Base-by-base conservation (phyloP, 1,140 invertebrate species). In the Probaryconus sp. region DNA sequence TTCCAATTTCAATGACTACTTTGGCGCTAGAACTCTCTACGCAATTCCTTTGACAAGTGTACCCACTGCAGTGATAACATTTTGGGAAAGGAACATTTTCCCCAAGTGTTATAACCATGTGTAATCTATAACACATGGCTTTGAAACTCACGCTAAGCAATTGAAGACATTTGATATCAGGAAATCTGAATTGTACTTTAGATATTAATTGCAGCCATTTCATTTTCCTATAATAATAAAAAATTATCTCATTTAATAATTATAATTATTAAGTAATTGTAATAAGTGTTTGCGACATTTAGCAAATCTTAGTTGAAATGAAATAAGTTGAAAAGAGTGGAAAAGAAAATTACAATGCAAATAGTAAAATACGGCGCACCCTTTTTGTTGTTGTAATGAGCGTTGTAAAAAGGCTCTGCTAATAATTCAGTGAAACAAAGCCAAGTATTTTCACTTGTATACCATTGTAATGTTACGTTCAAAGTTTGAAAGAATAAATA, bases 1-100 rank as follows among this genome's bases (percentile, higher is more conserved):
- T 88, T 13, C 88, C 88, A 55, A 89, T 89, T 68, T 89, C 88
- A 17, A 89, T 85, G 4, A 88, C 87, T 11, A 88, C 83, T 79
- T 88, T 88, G 3, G 82, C 80, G 35, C 81, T 85, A 6, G 84
- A 86, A 42, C 85, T 80, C 48, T 88, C 86, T 0, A 88, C 81
- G 28, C 88, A 89, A 48, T 85, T 86, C 21, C 86, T 80, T 37
- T 87, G 82, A 78, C 88, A 89, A 2, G 88, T 89, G 28, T 87
- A 88, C 10, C 86, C 80, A 51, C 83, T 86, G 78, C 88, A 89
- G 43, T 87, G 81, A 16, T 77, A 86, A 55, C 88, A 89, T 64
- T 86, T 85, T 48, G 83, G 83, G 42, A 88, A 88, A 7, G 80
- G 79, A 30, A 78, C 79, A 42, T 76, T 84, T 13, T 87, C 82